Conservation (phyloP, 1,140 invertebrate species). For the Drosophila suzukii region DNA sequence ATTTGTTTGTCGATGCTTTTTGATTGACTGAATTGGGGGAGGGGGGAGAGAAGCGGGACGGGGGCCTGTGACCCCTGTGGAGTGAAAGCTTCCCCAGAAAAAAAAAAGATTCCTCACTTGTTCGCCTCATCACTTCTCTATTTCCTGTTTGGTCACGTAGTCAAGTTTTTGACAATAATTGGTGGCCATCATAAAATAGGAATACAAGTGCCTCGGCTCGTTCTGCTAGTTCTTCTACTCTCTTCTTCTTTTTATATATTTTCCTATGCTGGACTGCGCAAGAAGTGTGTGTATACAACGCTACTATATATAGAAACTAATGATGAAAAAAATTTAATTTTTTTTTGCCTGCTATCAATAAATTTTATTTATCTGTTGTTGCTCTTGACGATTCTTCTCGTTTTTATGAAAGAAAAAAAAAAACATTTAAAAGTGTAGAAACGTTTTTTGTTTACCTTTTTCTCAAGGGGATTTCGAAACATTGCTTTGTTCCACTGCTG, state of each 20-base stretch:
- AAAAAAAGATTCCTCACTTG: slow-evolving; percentile 7
- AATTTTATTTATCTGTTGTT: slow-evolving; percentile 38
- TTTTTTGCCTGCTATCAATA: slow-evolving; percentile 43
- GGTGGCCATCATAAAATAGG: slow-evolving; percentile 1
- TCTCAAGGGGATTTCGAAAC: neutral
- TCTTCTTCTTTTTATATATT: neutral
- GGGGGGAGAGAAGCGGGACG: too few relatives aligned
- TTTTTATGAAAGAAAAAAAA: slow-evolving; percentile 25
- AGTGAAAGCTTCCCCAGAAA: slow-evolving; percentile 21
- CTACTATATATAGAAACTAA: slow-evolving; percentile 46
- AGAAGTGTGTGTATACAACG: slow-evolving; percentile 19
- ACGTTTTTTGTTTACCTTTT: slow-evolving; percentile 6
- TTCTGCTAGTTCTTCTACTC: slow-evolving; percentile 3
- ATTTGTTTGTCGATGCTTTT: slow-evolving; percentile 20
- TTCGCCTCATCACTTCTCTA: neutral
- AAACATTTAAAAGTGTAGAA: slow-evolving; percentile 11
- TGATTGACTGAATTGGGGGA: slow-evolving; percentile 18
- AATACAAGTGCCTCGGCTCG: slow-evolving; percentile 10
- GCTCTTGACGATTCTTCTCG: slow-evolving; percentile 17
- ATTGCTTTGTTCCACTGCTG: neutral
- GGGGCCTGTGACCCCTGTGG: neutral
- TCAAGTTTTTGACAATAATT: slow-evolving; percentile 16
- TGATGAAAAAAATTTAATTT: slow-evolving; percentile 10
- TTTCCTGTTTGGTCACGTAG: slow-evolving; percentile 60
- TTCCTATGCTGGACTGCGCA: slow-evolving; percentile 18